Conservation (phyloP, 2,797 vertebrate genomes). For the Sebastes melanostomus region DNA sequence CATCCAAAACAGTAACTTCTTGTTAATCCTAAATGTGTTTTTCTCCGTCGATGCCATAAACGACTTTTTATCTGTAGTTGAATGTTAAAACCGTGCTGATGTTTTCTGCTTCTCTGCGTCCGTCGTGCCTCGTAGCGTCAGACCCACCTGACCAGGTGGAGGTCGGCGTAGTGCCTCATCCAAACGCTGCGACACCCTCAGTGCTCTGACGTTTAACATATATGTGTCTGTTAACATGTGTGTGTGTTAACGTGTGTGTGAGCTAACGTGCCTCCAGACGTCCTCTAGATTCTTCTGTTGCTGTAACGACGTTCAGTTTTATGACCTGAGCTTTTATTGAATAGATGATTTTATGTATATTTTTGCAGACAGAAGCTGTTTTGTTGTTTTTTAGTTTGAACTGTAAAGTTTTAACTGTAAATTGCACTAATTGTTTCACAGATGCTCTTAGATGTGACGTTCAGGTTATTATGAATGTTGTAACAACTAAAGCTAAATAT, state of each 20-base stretch:
- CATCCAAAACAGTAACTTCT: background rate
- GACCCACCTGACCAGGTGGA: background rate
- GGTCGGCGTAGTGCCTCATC: constrained; percentile 64
- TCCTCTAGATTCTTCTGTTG: constrained; percentile 32
- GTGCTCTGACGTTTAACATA: constrained; percentile 15
- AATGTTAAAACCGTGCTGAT: constrained; percentile 21
- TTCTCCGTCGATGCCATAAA: background rate
- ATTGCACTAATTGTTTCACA: constrained; percentile 81
- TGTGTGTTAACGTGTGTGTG: background rate
- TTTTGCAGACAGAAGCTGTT: constrained; percentile 74
- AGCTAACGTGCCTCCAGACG: constrained; percentile 67
- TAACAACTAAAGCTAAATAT: constrained; percentile 65
- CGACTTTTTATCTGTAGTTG: background rate
- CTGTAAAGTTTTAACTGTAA: constrained; percentile 68
- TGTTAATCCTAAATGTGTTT: background rate
- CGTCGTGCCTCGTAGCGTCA: constrained; percentile 50
- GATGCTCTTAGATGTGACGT: constrained; percentile 70
- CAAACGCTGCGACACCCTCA: constrained; percentile 21
- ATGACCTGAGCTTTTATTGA: constrained; percentile 51
- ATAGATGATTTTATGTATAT: constrained; percentile 75
- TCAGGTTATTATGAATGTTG: constrained; percentile 75
- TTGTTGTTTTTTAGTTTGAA: constrained; percentile 44
- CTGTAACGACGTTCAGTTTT: constrained; percentile 45
- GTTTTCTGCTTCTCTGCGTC: constrained; percentile 38
- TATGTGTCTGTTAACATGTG: background rate